Percentiles rank a stretch among this genome's conserved stretches.
Conservation (phyloP, 2,888 invertebrate species). For the Callosobruchus maculatus region DNA sequence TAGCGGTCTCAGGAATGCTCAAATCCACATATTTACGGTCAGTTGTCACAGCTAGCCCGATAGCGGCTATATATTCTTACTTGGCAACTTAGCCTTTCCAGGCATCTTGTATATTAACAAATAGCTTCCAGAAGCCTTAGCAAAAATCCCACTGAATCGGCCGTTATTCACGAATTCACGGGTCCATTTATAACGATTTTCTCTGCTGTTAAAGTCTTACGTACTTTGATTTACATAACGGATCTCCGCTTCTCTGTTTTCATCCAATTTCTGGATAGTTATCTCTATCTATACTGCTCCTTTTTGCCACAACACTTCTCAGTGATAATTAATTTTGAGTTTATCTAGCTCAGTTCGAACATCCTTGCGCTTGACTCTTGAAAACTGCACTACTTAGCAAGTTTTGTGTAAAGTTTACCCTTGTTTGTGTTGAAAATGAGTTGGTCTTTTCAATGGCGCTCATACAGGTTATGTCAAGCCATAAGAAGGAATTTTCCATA, state of each 20-base stretch:
- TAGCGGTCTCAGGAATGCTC: conserved; percentile 5
- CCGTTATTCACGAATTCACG: conserved; percentile 12
- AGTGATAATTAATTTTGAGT: background rate
- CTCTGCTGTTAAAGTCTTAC: conserved; percentile 1
- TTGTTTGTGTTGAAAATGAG: no score
- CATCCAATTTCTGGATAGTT: background rate
- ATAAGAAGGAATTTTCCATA: no score
- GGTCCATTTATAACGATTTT: conserved; percentile 9
- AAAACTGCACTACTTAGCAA: background rate
- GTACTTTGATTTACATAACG: background rate
- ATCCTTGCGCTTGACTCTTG: background rate
- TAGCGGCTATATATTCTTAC: conserved; percentile 10
- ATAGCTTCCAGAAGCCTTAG: conserved; percentile 11
- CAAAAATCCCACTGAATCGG: conserved; percentile 11
- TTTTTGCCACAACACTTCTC: background rate
- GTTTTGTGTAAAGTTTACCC: no score
- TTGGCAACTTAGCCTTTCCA: conserved; percentile 11
- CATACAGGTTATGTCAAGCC: no score
- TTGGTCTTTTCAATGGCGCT: no score
- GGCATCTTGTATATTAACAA: conserved; percentile 14
- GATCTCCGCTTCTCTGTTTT: background rate
- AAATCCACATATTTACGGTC: conserved; percentile 13
- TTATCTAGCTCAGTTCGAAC: background rate
- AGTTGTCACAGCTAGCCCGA: conserved; percentile 10
- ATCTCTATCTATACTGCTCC: background rate